Evolutionary conservation across 2,888 invertebrate species (phyloP), one percentile per base, ranked within the genome.

Genomic region (Tholera decimalis): DNA sequence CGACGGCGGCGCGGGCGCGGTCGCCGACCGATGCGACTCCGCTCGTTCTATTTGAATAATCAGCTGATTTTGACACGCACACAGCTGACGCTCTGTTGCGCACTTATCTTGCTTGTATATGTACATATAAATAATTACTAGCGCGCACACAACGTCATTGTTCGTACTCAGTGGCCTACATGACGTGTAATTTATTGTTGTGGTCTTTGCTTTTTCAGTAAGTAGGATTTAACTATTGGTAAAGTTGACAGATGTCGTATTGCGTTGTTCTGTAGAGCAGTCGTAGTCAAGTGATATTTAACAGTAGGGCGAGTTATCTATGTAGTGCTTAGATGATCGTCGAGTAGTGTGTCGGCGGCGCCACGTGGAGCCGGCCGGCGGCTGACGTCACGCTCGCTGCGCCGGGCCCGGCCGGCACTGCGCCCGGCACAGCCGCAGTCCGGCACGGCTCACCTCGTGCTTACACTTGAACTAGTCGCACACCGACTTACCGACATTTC

Each of bases 61-160:
- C 95, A 96, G 95, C 95, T 96, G 95, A 95, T 96, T 96, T 94
- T 95, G 95, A 96, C 95, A 94, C 94, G 93, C 88, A 89, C 92
- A 93, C 94, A 94, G 95, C 95, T 94, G 95, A 93, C 92, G 89
- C 91, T 87, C 87, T 80, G 85, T 89, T 91, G 91, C 91, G 89
- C 88, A 90, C 88, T 92, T 94, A 93, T 93, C 91, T 88, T 81
- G 79, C 83, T 88, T 86, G 81, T 88, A 86, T 81, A 77, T 80
- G 81, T 79, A 83, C 73, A 77, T 75, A 80, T 77, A 81, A 82
- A 84, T 87, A 84, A 86, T 86, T 86, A 85, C 75, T 79, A 75
- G 77, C 66, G 77, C 77, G 66, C 82, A 82, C 80, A 80, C 77
- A 79, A 84, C 83, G 85, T 85, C 84, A 88, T 84, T 85, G 73